Evolutionary conservation across 2,797 vertebrate genomes (phyloP), one percentile per base, ranked within the genome.

Genomic region (Craterocephalus amniculus): DNA sequence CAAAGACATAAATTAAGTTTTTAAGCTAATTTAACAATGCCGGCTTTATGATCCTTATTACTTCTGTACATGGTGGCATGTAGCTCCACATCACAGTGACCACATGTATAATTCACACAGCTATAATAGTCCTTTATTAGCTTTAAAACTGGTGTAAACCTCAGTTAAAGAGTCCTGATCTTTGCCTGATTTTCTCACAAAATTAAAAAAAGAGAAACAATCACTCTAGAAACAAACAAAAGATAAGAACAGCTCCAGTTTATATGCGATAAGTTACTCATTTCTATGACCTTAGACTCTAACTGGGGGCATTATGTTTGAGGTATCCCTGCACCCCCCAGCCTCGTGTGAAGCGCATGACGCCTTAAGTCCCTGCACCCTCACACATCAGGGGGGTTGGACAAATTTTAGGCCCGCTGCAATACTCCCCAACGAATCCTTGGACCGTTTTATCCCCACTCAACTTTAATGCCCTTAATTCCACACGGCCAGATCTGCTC

Each of bases 311-410:
- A 35, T 34, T 35, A 60, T 26, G 63, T 32, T 72, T 43, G 74
- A 35, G 59, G 70, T 58, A 54, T 68, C 49, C 63, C 71, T 54
- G 0, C 4, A 49, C n/a, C 10, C 32, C 70, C 6, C 54, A 1
- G 64, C 70, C 82, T 80, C 45, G n/a, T 75, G 83, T 34, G 49
- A 43, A 79, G 77, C 77, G 35, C 29, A 26, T 88, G 89, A 87
- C 67, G 73, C 76, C 70, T 63, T 57, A 67, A 63, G 22, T 24
- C 72, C 51, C 14, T 31, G 78, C 79, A 58, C 58, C 74, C 61
- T 61, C 3, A 22, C 10, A 51, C 18, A 9, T 16, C 2, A 40
- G 4, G 24, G 12, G 57, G 18, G 67, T 5, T 1, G 40, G 57
- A 45, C n/a, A 35, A 36, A 29, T 32, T 70, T 52, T 29, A 24